Conservation (phyloP, 2,797 vertebrate genomes). For the Macropus fuliginosus region DNA sequence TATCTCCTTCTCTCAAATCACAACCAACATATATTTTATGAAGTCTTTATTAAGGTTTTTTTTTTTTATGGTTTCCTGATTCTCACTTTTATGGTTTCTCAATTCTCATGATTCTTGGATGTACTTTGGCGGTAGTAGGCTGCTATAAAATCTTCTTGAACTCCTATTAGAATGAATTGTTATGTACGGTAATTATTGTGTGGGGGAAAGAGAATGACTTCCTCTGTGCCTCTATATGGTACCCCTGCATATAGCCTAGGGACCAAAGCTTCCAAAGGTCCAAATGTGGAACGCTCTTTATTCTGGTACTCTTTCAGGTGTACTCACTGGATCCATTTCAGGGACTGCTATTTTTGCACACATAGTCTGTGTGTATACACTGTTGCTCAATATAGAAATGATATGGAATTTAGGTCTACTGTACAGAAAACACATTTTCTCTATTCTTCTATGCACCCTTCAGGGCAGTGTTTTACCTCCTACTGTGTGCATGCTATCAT, state of each 20-base stretch:
- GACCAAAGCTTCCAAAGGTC: background rate
- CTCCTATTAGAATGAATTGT: background rate
- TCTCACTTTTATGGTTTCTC: background rate
- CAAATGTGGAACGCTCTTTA: background rate
- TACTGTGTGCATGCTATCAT: background rate
- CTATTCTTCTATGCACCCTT: constrained; percentile 6
- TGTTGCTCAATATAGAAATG: background rate
- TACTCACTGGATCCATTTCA: background rate
- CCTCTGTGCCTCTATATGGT: background rate
- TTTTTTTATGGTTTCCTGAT: background rate
- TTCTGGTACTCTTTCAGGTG: background rate
- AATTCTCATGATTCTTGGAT: background rate
- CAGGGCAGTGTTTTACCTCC: constrained; percentile 2
- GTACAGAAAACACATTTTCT: constrained; percentile 16
- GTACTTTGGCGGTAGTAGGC: background rate
- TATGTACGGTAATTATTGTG: background rate
- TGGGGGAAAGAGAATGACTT: background rate
- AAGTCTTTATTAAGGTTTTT: background rate
- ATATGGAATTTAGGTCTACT: background rate
- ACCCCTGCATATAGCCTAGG: background rate
- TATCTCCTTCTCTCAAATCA: background rate
- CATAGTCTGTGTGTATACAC: background rate
- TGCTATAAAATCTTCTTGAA: background rate
- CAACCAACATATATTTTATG: background rate
- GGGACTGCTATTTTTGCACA: background rate